Evolutionary conservation across 2,888 invertebrate genomes (phyloP), one percentile per base, ranked within the genome.

Genomic region (Caenorhabditis afra): DNA sequence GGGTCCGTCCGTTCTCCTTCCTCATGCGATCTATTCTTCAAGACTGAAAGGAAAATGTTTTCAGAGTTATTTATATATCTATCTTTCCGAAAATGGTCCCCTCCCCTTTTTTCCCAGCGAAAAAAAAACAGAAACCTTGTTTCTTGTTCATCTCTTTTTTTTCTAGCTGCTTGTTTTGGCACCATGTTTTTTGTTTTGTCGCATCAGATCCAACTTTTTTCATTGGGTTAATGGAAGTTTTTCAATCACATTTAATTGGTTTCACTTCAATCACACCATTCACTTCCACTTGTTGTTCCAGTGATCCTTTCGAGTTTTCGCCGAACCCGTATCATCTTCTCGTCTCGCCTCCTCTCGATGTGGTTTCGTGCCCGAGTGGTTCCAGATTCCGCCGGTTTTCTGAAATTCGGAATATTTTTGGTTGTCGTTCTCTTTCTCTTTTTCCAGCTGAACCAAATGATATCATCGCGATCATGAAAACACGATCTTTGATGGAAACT

Each of bases 241-340:
- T 61, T 39, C 45, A 45, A 45, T 20, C 23, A 29, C 44, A 45
- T 52, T n/a, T 20, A 53, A 61, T 47, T 61, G 45, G 45, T 16
- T 29, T n/a, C 52, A 29, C 29, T 29, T 14, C 29, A 29, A 29
- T 29, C 29, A 29, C 29, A 29, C n/a, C 29, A 29, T 53, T 14
- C 12, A 20, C 47, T 70, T 70, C 70, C 61, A 61, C 57, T 45
- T 73, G 44, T 37, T 47, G 58, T 73, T 73, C 73, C 73, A 73
- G 22, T 49, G 39, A 35, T 50, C 23, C n/a, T 58, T 64, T 3
- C 29, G 47, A 1, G 29, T 0, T 52, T 35, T 77, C 1, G 49
- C 18, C 1, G 47, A 8, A n/a, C 77, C 77, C 1, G 77, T 77
- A 59, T 70, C 70, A 20, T 77, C 77, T 20, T 77, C 77, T 66